Conservation (phyloP, 2,797 vertebrate genomes). For the Bufotes viridis region DNA sequence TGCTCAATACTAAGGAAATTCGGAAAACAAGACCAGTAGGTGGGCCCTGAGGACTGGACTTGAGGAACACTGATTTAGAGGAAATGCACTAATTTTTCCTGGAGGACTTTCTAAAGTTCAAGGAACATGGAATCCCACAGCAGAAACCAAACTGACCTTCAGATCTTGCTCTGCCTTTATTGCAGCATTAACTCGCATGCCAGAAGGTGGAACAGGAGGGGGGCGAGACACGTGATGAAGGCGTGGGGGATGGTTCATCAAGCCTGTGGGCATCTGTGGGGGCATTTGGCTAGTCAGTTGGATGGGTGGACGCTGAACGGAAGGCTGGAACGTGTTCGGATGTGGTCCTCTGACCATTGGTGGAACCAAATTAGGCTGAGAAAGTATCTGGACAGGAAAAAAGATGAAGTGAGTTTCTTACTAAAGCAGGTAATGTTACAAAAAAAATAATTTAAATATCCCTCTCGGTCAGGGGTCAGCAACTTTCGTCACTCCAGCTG, state of each 20-base stretch:
- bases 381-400: slow-evolving; percentile 83
- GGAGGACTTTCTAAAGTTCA: no score
- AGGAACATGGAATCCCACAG: neutral
- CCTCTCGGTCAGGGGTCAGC: no score
- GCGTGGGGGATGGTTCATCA: slow-evolving; percentile 88
- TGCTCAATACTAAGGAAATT: no score
- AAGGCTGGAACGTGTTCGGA: slow-evolving; percentile 89
- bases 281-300: slow-evolving; percentile 82
- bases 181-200: slow-evolving; percentile 84
- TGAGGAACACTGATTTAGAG: no score
- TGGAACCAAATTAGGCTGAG: slow-evolving; percentile 94
- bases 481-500: no score
- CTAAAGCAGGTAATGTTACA: neutral
- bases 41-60: no score
- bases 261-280: slow-evolving; percentile 88
- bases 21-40: no score
- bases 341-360: slow-evolving; percentile 92
- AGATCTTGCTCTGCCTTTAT: slow-evolving; percentile 92
- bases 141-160: slow-evolving; percentile 82
- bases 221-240: slow-evolving; percentile 85
- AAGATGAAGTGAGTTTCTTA: no score
- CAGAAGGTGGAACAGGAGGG: slow-evolving; percentile 82
- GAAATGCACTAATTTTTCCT: no score
- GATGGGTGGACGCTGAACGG: slow-evolving; percentile 90
- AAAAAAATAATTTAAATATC: neutral